A percentile compares a stretch with the other conserved stretches of the same genome.
phyloP scores from a whole-genome alignment of 2,113 vertebrate genomes.

The Azemiops feae region DNA sequence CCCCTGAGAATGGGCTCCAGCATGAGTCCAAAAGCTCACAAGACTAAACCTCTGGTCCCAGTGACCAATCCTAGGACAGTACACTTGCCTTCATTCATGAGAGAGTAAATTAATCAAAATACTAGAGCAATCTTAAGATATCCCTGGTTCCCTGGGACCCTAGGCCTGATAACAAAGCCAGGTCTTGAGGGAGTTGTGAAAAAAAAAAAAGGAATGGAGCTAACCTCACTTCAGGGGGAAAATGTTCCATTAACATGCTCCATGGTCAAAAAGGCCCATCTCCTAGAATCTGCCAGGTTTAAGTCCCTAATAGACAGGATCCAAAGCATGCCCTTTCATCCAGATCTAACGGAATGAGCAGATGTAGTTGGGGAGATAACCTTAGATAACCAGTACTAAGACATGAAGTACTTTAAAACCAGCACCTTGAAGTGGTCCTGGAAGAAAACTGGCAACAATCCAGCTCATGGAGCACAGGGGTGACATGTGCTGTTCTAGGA shows the following conservation, averaged over 20 bases:
- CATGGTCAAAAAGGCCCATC: background rate
- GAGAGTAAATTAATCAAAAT: too few species aligned
- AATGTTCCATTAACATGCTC: background rate
- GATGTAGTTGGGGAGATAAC: background rate
- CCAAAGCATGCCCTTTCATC: background rate
- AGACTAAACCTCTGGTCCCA: too few species aligned
- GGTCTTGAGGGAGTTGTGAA: background rate
- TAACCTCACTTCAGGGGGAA: background rate
- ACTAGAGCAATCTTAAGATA: background rate
- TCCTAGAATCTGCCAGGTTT: background rate
- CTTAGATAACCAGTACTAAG: background rate
- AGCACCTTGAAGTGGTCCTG: too few species aligned
- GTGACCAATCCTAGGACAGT: too few species aligned
- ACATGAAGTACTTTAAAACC: background rate
- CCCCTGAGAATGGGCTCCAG: too few species aligned
- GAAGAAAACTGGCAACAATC: too few species aligned
- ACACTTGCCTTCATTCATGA: too few species aligned
- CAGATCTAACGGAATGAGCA: background rate
- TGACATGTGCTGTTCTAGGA: background rate
- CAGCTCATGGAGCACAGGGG: background rate
- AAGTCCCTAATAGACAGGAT: background rate
- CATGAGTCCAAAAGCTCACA: too few species aligned
- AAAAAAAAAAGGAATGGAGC: background rate
- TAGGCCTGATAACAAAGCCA: background rate
- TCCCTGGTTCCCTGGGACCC: background rate